phyloP scores from a whole-genome alignment of 1,140 invertebrate genomes.

The Aphelenchoides fujianensis region DNA sequence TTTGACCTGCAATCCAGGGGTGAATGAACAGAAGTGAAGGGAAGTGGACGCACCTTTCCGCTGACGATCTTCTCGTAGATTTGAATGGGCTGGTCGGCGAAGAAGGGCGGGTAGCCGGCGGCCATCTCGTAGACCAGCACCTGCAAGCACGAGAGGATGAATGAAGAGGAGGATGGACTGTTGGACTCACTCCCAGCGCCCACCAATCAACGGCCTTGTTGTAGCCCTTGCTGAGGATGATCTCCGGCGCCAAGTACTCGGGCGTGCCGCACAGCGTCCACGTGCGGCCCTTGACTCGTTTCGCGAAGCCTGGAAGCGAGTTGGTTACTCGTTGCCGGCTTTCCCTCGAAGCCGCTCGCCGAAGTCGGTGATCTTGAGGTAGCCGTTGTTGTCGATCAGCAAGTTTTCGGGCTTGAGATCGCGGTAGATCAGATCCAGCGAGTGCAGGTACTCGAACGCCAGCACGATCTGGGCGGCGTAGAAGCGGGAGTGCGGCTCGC shows the following conservation, averaged over 20 bases:
- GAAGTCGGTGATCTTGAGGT: conserved; percentile 95
- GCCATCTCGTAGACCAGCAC: too few species aligned
- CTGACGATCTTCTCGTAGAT: conserved; percentile 79
- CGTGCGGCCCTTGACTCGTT: conserved; percentile 94
- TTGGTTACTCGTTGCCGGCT: too few species aligned
- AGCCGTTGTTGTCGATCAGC: conserved; percentile 94
- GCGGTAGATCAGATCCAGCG: conserved; percentile 96
- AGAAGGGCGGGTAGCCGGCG: conserved; percentile 81
- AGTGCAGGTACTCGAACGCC: conserved; percentile 98
- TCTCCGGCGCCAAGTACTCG: conserved; percentile 92
- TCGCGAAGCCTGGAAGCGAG: conserved; percentile 99
- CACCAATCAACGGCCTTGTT: conserved; percentile 84
- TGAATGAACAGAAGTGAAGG: too few species aligned
- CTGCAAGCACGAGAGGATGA: too few species aligned
- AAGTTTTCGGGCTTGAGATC: conserved; percentile 84
- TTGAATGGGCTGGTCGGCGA: conserved; percentile 76
- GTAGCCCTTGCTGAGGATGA: conserved; percentile 93
- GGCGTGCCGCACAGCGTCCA: conserved; percentile 99
- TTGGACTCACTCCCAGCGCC: conserved; percentile 64
- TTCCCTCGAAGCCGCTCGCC: too few species aligned
- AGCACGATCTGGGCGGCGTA: conserved; percentile 99
- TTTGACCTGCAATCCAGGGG: conserved; percentile 69
- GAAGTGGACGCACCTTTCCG: conserved; percentile 69
- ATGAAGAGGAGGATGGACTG: too few species aligned
- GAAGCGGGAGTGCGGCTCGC: conserved; percentile 94